These are phyloP conservation scores for Harpegnathos saltator DNA, from an alignment of 1,140 invertebrate species.

Conservation along the genomic window DNA sequence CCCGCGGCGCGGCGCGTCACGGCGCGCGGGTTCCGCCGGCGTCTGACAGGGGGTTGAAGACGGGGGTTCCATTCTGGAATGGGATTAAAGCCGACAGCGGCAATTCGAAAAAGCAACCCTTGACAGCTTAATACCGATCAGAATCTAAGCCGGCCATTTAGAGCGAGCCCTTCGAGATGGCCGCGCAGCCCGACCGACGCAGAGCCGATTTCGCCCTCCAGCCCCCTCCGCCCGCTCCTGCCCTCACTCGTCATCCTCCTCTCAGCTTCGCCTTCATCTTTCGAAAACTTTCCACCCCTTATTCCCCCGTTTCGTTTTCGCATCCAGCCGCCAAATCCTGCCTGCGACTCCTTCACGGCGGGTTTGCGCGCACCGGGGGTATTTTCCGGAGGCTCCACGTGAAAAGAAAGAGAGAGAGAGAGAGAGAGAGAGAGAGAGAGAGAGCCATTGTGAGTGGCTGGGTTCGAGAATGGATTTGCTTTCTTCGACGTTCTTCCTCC, in stretches of 20 bases:
- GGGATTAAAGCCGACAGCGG: conserved; percentile 77
- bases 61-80: conserved; percentile 76
- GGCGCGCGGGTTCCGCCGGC: conserved; percentile 48
- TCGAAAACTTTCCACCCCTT: conserved; percentile 55
- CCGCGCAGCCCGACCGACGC: conserved; percentile 51
- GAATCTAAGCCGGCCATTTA: conserved; percentile 80
- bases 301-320: conserved; percentile 46
- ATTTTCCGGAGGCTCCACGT: conserved; percentile 18
- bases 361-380: conserved; percentile 21
- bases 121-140: conserved; percentile 84
- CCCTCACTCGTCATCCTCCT: no score
- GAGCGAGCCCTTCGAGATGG: conserved; percentile 66
- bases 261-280: conserved; percentile 44
- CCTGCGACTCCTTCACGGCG: conserved; percentile 44
- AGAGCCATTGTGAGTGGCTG: conserved; percentile 18
- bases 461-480: conserved; percentile 24
- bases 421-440: background rate
- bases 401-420: no score
- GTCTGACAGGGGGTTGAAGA: conserved; percentile 75
- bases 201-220: conserved; percentile 52
- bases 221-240: background rate
- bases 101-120: conserved; percentile 80
- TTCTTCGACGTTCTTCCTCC: conserved; percentile 29
- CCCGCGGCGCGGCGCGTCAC: conserved; percentile 49
- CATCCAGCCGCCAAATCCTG: conserved; percentile 38